phyloP scores from a whole-genome alignment of 2,797 vertebrate species.

The Squalus acanthias region DNA sequence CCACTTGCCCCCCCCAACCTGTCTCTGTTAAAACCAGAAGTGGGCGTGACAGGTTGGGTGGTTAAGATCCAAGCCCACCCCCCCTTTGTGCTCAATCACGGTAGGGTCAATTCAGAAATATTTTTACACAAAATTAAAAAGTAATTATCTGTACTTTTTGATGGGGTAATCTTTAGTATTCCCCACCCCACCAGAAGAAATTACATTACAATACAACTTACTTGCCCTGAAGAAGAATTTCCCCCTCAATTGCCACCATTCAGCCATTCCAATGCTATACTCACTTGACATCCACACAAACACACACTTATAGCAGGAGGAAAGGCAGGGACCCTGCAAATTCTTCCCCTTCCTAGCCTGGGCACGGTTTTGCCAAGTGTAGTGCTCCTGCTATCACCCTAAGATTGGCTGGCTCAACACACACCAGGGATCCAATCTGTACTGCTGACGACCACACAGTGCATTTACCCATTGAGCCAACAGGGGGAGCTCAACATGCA shows the following conservation, averaged over 20 bases:
- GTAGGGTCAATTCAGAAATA: neutral
- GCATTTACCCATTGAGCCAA: neutral
- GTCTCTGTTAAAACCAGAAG: no score
- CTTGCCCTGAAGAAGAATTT: neutral
- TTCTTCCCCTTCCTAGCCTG: neutral
- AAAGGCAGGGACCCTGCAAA: neutral
- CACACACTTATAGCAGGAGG: neutral
- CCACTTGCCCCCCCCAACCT: no score
- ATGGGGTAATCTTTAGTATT: neutral
- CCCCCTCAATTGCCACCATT: neutral
- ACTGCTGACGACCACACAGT: neutral
- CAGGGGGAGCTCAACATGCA: constrained; percentile 25
- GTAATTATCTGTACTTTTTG: neutral
- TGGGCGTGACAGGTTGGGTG: no score
- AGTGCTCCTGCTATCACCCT: neutral
- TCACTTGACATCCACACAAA: neutral
- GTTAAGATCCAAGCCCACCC: no score
- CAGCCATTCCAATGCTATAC: neutral
- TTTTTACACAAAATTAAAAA: neutral
- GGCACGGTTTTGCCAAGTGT: neutral
- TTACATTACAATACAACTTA: neutral
- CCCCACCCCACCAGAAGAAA: neutral
- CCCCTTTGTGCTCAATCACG: neutral
- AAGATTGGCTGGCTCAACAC: neutral
- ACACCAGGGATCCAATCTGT: neutral